Base-by-base conservation (phyloP, 2,888 invertebrate species). In the Xanthia icteritia region DNA sequence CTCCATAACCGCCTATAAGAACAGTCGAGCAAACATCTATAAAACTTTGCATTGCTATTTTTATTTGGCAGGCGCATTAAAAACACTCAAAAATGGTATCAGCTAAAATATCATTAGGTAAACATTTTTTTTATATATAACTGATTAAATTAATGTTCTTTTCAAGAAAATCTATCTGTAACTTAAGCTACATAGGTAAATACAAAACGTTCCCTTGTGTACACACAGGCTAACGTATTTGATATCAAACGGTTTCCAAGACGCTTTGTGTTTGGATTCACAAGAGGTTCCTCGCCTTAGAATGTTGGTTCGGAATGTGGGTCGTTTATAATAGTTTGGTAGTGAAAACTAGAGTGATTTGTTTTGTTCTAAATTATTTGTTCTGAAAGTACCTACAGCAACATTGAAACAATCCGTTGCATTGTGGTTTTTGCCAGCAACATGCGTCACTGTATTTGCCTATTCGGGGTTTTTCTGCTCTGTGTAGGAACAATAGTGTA, bases 251-350 rank as follows among this genome's bases (percentile, higher is more conserved):
- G 36, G 36, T 67, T 54, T 63, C 61, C 42, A 39, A 42, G 61
- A 36, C 27, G 67, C 76, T 77, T 67, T 77, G 77, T 67, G 76
- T 45, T 48, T 20, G 13, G 36, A 76, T 77, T 27, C 48, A 36
- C 42, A 17, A 76, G 75, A 31, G n/a, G n/a, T 15, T 42, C 1
- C 70, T 58, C 56, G 70, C 42, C 73, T 51, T 63, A 73, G 51
- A 73, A 63, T 75, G 31, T 63, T 63, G 42, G 15, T 31, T 31
- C 27, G 39, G 51, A 72, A 75, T 60, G 70, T 13, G 17, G 5
- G 8, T 13, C 31, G 8, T 31, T 73, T 36, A 69, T 45, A 27
- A 17, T 31, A 73, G n/a, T 45, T 56, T 58, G 13, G 8, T 27
- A 8, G 42, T 42, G 6, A 36, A 58, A 70, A n/a, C 13, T 58